These are phyloP conservation scores for Drosophila bocqueti DNA, from an alignment of 1,140 invertebrate species.

Conservation along the genomic window DNA sequence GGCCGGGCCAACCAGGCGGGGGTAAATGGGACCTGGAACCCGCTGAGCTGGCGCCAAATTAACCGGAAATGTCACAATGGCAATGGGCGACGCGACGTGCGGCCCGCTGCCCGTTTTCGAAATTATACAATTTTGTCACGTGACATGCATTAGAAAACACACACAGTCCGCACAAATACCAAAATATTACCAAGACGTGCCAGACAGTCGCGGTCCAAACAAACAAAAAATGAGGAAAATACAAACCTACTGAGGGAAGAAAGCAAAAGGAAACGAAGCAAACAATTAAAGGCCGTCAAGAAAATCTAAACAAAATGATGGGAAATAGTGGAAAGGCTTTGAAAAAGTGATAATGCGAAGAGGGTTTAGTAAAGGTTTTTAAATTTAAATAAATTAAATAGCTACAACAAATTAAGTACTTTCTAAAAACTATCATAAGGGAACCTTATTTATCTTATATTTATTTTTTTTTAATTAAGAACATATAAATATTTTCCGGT, in stretches of 20 bases:
- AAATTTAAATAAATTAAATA: neutral
- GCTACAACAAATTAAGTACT: neutral
- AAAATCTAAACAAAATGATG: constrained; percentile 49
- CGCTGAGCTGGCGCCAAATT: constrained; percentile 81
- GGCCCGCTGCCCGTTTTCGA: constrained; percentile 75
- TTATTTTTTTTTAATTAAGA: neutral
- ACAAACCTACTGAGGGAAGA: constrained; percentile 7
- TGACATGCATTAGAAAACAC: constrained; percentile 78
- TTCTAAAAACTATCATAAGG: neutral
- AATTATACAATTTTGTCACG: constrained; percentile 84
- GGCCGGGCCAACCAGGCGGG: constrained; percentile 4
- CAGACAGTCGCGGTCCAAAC: constrained; percentile 49
- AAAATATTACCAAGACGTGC: constrained; percentile 61
- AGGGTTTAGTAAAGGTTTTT: constrained; percentile 2
- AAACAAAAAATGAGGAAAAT: constrained; percentile 17
- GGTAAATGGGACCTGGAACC: constrained; percentile 31
- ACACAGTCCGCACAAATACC: constrained; percentile 6
- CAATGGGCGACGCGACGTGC: constrained; percentile 75
- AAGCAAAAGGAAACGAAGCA: constrained; percentile 49
- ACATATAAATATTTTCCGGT: neutral
- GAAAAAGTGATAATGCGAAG: constrained; percentile 14
- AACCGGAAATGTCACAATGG: constrained; percentile 83
- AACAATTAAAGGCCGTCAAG: constrained; percentile 74
- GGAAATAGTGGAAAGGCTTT: constrained; percentile 17
- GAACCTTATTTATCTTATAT: neutral